Base-by-base conservation (phyloP, 2,113 vertebrate species). In the Ammodytes marinus region DNA sequence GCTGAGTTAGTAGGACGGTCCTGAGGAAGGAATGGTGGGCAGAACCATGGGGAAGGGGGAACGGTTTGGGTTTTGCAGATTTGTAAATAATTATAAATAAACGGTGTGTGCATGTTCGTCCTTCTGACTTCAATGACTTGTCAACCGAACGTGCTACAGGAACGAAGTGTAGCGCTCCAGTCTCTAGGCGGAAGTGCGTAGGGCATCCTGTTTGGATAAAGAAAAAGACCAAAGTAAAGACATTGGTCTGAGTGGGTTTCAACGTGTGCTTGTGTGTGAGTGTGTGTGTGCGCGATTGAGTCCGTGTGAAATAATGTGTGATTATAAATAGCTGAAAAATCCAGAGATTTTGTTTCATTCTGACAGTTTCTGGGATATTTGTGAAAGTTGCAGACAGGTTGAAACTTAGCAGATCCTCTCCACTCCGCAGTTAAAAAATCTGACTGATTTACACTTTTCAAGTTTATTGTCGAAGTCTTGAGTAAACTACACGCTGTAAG, bases 61-160 rank as follows among this genome's bases (percentile, higher is more conserved):
- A 74, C 8, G 9, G 68, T 74, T 78, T 82, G 58, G 59, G n/a
- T 63, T 80, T 83, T 77, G 70, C 84, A 86, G 90, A 89, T 89
- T 81, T 96, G 95, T 95, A 95, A 92, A 96, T 95, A 95, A 71
- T 83, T 95, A 91, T 95, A 94, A 94, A 95, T 95, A 94, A 91
- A 85, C 69, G 64, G 82, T 55, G 85, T 86, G 89, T 86, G 90
- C 90, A 90, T 88, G 89, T 85, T 82, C 63, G 86, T 91, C 86
- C 82, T 86, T 80, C 85, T 86, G 86, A 85, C 85, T 79, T 87
- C 74, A 76, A 15, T 67, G 58, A 82, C 61, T 66, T 71, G 64
- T 80, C 76, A 78, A 35, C 73, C 59, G 70, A 73, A 70, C 77
- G 65, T 69, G 84, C 79, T 66, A 13, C 78, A 42, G 45, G 12